A percentile compares a stretch with the other conserved stretches of the same genome.
These are phyloP conservation scores for Plodia interpunctella DNA, from an alignment of 1,140 invertebrate species.

Conservation along the genomic window DNA sequence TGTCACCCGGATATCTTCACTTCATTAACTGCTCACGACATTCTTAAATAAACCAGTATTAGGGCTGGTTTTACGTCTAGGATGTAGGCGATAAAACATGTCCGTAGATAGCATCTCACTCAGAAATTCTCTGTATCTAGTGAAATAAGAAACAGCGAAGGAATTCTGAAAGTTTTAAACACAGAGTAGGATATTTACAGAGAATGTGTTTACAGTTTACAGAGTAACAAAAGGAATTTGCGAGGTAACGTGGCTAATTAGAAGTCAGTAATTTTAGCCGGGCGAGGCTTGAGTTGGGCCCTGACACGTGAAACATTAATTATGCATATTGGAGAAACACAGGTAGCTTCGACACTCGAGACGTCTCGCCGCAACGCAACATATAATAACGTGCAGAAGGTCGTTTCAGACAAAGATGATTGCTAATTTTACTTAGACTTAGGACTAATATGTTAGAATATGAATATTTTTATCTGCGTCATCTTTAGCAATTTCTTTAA, in stretches of 20 bases:
- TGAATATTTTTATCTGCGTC: no score
- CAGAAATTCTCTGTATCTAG: not conserved
- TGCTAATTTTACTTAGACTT: no score
- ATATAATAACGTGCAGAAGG: conserved; percentile 18
- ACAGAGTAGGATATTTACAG: not conserved
- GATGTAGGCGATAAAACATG: not conserved
- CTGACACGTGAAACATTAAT: conserved; percentile 37
- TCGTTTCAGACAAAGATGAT: not conserved
- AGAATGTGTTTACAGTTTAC: conserved; percentile 4
- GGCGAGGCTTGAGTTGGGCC: not conserved
- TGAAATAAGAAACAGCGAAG: not conserved
- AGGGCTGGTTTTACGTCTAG: not conserved
- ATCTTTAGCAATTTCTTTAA: no score
- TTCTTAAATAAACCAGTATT: no score
- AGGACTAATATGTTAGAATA: no score
- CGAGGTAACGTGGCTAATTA: conserved; percentile 1
- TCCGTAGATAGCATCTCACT: not conserved
- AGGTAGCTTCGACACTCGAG: conserved; percentile 56
- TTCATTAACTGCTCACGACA: not conserved
- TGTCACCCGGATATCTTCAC: no score
- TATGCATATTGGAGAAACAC: conserved; percentile 44
- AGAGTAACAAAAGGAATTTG: not conserved
- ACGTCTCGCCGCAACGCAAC: conserved; percentile 50
- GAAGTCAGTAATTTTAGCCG: not conserved
- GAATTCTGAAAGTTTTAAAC: not conserved